A percentile compares a stretch with the other conserved stretches of the same genome.
These are phyloP conservation scores for Verasper variegatus DNA, from an alignment of 2,113 vertebrate species.

Conservation along the genomic window DNA sequence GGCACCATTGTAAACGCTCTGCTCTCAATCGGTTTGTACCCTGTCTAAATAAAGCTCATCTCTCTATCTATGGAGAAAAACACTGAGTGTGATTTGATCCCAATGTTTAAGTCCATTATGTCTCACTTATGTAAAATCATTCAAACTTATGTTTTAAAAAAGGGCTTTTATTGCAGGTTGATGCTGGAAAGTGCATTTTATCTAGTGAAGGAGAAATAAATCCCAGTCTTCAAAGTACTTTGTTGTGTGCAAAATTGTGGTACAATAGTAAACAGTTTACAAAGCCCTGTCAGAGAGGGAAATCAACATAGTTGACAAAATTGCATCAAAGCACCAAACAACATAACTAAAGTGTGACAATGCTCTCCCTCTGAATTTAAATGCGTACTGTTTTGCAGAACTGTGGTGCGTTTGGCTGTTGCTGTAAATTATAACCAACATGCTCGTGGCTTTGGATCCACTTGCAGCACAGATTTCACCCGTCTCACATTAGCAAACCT, in stretches of 20 bases:
- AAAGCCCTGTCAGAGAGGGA: no score
- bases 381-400: background rate
- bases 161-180: background rate
- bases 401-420: background rate
- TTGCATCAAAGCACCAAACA: background rate
- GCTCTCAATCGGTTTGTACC: no score
- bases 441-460: background rate
- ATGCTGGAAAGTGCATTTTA: background rate
- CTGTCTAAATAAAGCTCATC: no score
- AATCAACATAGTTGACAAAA: no score
- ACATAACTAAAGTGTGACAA: background rate
- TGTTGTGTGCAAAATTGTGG: background rate
- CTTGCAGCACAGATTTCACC: conserved; percentile 6
- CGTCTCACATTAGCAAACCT: conserved; percentile 24
- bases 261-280: no score
- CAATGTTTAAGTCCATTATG: background rate
- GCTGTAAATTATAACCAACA: background rate
- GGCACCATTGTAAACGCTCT: no score
- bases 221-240: background rate
- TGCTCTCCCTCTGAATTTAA: background rate
- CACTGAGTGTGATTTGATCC: background rate
- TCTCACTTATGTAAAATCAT: background rate
- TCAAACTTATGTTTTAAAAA: background rate
- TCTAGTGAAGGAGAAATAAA: background rate
- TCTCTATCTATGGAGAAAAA: background rate